These are phyloP conservation scores for Darevskia mixta DNA, from an alignment of 2,797 vertebrate species.

Conservation along the genomic window DNA sequence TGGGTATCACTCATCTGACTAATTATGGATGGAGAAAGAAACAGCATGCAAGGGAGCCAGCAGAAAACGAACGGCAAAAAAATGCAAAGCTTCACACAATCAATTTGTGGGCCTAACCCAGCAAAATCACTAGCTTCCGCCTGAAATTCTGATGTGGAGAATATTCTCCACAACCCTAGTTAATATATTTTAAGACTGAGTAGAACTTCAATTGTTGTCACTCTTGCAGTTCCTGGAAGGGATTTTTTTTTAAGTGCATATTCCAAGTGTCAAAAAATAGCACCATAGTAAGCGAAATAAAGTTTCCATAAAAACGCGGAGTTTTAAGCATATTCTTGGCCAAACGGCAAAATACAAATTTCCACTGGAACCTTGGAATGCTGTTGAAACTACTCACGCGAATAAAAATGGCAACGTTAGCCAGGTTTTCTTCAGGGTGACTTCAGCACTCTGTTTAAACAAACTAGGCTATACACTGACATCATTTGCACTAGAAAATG, in stretches of 20 bases:
- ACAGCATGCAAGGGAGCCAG: not conserved
- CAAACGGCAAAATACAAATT: conserved; percentile 47
- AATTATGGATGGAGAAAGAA: not conserved
- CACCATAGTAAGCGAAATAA: not conserved
- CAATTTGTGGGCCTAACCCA: not conserved
- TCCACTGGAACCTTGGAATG: conserved; percentile 58
- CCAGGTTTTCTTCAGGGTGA: conserved; percentile 69
- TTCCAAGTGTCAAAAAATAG: not conserved
- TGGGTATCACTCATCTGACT: not conserved
- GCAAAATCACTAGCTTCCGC: not conserved
- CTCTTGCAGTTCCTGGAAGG: not conserved
- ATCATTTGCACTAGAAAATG: conserved; percentile 59
- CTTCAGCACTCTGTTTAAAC: conserved; percentile 70
- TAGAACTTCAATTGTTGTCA: not conserved
- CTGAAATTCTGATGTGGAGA: not conserved
- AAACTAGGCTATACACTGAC: conserved; percentile 60
- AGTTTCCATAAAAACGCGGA: conserved; percentile 49
- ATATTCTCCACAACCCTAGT: not conserved
- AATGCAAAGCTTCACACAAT: not conserved
- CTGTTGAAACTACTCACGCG: conserved; percentile 64
- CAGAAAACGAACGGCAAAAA: not conserved
- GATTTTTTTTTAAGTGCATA: not conserved
- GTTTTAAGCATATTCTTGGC: conserved; percentile 32
- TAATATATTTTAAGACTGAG: not conserved
- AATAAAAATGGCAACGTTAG: conserved; percentile 61